Base-by-base conservation (phyloP, 2,113 vertebrate species). In the Motacilla tschutschensis region DNA sequence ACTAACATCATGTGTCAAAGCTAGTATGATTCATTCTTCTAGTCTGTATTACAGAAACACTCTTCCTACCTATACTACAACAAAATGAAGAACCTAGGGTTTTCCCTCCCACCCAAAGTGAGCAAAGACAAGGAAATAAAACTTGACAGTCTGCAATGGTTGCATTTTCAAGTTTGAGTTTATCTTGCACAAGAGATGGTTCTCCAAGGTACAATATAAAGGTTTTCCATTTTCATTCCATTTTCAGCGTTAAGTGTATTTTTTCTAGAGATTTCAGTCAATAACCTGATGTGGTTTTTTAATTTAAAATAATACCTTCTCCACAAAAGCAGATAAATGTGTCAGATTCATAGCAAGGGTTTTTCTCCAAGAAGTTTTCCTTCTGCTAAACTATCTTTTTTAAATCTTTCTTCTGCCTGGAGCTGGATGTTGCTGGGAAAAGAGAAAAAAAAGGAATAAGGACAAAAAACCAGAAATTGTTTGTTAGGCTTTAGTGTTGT, bases 61-160 rank as follows among this genome's bases (percentile, higher is more conserved):
- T 50, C 35, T 43, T 91, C n/a, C 63, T 65, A 64, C n/a, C 40
- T 73, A 26, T 22, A 33, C 40, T 70, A 35, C 35, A 83, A 66
- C 17, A 15, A 21, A 57, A 63, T 41, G 8, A 76, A 88, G 14
- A 74, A 46, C 53, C 51, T 74, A 17, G 3, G 8, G 1, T 0
- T 26, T 3, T 13, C 24, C 8, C 4, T 6, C 5, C 6, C 4
- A 47, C 6, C 5, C 5, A 55, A 79, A 82, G 12, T 47, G 3
- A 79, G 12, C 17, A 87, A 66, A 71, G 87, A 79, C 18, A 44
- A 9, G 6, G 21, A 73, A 71, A 46, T 79, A 69, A 88, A 83
- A 54, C 17, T 43, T 48, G 18, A 14, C 14, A 43, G 36, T 40
- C 44, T 64, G 16, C 15, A 58, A 5, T 22, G 17, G 47, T 14